These are phyloP conservation scores for Tarsius wallacei DNA, from an alignment of 2,797 vertebrate species.

Conservation along the genomic window DNA sequence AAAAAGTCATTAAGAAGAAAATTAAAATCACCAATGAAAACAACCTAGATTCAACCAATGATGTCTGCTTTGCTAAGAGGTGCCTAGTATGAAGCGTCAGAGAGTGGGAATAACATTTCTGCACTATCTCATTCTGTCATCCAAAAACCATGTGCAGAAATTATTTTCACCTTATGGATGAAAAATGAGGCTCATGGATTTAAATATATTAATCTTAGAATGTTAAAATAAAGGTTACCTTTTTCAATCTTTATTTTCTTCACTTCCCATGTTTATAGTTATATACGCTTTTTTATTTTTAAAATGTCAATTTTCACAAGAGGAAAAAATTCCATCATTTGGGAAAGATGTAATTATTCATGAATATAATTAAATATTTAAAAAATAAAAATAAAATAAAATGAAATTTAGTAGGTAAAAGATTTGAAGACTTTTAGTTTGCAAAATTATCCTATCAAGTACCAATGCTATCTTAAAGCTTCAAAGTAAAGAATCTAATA, in stretches of 20 bases:
- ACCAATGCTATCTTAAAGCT: not conserved
- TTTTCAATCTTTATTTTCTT: not conserved
- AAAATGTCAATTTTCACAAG: not conserved
- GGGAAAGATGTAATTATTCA: not conserved
- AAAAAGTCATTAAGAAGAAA: not conserved
- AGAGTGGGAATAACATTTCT: not conserved
- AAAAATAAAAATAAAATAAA: no score
- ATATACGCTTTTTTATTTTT: not conserved
- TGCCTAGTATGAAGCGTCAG: not conserved
- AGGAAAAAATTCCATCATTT: not conserved
- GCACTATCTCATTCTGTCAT: not conserved
- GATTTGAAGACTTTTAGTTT: not conserved
- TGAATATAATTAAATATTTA: slow-evolving; percentile 33
- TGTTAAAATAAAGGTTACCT: not conserved
- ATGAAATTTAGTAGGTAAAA: not conserved
- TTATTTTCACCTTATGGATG: not conserved
- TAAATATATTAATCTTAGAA: not conserved
- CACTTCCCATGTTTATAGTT: not conserved
- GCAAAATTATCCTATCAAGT: not conserved
- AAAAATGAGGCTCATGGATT: not conserved
- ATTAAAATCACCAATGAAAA: not conserved
- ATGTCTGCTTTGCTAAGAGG: not conserved
- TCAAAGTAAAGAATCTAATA: not conserved
- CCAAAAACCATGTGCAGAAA: not conserved
- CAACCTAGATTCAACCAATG: not conserved